These are phyloP conservation scores for Stenichneumon culpator DNA, from an alignment of 2,888 invertebrate genomes.

Conservation along the genomic window DNA sequence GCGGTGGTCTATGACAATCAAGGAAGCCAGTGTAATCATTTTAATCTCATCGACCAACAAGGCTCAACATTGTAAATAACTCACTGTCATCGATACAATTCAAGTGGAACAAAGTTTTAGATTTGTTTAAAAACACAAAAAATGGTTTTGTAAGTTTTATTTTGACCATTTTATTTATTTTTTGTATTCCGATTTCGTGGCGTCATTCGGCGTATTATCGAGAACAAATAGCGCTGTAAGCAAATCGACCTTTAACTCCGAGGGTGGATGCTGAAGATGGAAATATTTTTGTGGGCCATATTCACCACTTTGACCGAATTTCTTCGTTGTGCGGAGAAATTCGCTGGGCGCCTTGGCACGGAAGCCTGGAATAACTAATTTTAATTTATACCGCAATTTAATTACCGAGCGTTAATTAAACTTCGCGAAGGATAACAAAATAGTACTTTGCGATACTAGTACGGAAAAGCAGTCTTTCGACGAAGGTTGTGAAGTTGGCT, in stretches of 20 bases:
- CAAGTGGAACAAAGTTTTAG: too few species aligned
- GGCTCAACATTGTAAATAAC: too few species aligned
- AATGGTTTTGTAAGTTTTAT: too few species aligned
- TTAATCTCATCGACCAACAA: too few species aligned
- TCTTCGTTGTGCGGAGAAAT: background rate
- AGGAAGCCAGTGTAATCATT: too few species aligned
- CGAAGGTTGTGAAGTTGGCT: too few species aligned
- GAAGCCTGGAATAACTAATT: constrained; percentile 62
- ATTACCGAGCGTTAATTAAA: constrained; percentile 70
- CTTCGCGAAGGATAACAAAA: constrained; percentile 63
- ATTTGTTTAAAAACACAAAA: too few species aligned
- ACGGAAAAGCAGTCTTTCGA: too few species aligned
- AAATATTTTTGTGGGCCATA: constrained; percentile 4
- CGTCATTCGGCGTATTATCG: background rate
- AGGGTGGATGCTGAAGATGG: background rate
- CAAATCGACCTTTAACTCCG: constrained; percentile 40
- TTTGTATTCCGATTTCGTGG: background rate
- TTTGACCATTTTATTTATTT: background rate
- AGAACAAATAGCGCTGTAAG: too few species aligned
- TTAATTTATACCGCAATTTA: constrained; percentile 69
- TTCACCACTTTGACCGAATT: background rate
- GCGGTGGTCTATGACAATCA: too few species aligned
- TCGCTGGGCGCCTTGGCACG: background rate
- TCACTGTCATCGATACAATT: too few species aligned
- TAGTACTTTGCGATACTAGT: too few species aligned